Conservation (phyloP, 2,113 vertebrate species). For the Mesoclemmys tuberculata region DNA sequence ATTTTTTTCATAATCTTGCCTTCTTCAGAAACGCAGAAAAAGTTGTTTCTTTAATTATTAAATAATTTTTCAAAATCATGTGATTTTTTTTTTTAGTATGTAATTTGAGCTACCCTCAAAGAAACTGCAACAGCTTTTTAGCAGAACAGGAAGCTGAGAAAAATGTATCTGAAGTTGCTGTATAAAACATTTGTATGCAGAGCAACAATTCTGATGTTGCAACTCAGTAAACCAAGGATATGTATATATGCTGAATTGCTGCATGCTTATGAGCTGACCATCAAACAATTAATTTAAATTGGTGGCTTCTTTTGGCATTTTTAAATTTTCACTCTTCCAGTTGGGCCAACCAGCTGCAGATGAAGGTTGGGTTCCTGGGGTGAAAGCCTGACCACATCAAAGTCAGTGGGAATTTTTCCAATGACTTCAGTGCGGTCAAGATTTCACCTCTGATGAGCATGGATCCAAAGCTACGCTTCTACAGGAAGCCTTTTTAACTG, state of each 20-base stretch:
- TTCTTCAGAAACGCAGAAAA: slow-evolving; percentile 20
- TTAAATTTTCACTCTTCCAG: neutral
- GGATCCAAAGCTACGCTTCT: neutral
- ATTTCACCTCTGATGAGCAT: neutral
- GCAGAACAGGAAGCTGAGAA: neutral
- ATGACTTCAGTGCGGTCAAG: neutral
- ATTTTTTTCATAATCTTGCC: slow-evolving; percentile 33
- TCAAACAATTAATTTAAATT: neutral
- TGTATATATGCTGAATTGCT: neutral
- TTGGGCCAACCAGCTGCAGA: neutral
- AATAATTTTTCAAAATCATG: slow-evolving; percentile 40
- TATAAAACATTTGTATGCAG: neutral
- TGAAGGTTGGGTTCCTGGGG: neutral
- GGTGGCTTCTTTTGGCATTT: neutral
- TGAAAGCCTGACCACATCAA: neutral
- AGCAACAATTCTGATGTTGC: neutral
- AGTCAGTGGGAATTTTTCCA: neutral
- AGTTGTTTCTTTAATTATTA: slow-evolving; percentile 27
- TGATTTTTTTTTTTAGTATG: neutral
- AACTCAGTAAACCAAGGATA: neutral
- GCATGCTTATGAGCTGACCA: neutral
- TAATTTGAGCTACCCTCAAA: neutral
- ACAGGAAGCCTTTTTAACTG: neutral
- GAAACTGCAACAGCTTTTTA: neutral
- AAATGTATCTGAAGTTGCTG: neutral